Evolutionary conservation across 2,888 invertebrate species (phyloP).

Genomic region (Polietes domitor): DNA sequence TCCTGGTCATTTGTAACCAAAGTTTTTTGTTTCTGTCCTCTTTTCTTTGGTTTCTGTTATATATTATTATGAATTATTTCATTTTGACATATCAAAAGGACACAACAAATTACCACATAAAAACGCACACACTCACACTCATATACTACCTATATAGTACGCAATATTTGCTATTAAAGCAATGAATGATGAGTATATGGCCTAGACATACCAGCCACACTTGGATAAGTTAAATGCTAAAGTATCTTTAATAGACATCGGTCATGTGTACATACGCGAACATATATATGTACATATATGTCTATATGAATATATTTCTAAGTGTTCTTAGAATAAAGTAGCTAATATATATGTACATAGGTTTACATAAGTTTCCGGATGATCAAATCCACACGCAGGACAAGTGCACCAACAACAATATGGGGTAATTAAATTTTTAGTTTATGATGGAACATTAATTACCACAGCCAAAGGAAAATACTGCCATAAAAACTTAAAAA

Average conservation of each 20-base stretch:
- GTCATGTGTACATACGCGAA: background rate
- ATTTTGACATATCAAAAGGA: conserved; percentile 8
- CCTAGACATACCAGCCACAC: background rate
- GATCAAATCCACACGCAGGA: background rate
- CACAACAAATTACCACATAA: conserved; percentile 3
- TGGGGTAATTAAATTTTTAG: conserved; percentile 22
- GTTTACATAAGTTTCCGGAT: background rate
- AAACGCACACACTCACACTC: background rate
- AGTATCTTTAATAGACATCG: background rate
- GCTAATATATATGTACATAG: background rate
- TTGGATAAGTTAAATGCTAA: background rate
- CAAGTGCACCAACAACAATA: background rate
- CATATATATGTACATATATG: background rate
- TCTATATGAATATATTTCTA: too few relatives aligned
- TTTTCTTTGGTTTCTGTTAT: background rate
- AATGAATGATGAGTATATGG: conserved; percentile 31
- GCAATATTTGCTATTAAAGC: conserved; percentile 5
- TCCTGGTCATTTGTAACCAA: conserved; percentile 42
- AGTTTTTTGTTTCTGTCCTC: conserved; percentile 7
- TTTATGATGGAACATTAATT: conserved; percentile 15
- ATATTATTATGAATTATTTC: conserved; percentile 14
- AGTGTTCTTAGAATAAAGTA: background rate
- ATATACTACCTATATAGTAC: background rate
- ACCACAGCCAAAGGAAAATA: background rate
- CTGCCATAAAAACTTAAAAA: too few relatives aligned